Percentiles rank a stretch among this genome's conserved stretches.
phyloP scores from a whole-genome alignment of 2,888 invertebrate genomes.

The Xestia c-nigrum region DNA sequence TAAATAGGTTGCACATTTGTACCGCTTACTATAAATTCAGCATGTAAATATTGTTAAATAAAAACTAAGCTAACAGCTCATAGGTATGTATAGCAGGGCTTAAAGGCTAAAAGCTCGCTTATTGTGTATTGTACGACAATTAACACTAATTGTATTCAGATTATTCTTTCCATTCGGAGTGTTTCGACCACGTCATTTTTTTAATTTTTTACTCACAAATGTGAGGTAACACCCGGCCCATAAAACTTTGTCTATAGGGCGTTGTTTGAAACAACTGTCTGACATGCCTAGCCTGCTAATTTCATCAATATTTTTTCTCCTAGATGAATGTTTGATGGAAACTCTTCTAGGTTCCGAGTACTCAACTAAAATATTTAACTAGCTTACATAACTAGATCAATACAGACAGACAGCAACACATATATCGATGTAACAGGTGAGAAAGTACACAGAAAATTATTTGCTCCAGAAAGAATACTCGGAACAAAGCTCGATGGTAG shows the following conservation, averaged over 20 bases:
- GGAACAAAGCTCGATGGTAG: not conserved
- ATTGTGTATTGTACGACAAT: too few relatives aligned
- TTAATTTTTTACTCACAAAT: not conserved
- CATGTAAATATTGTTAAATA: too few relatives aligned
- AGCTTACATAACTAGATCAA: slow-evolving; percentile 55
- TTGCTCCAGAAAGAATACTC: slow-evolving; percentile 25
- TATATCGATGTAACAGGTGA: slow-evolving; percentile 62
- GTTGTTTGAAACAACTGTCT: not conserved
- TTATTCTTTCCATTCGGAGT: not conserved
- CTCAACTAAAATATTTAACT: slow-evolving; percentile 23
- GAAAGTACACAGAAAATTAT: not conserved
- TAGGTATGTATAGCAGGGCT: too few relatives aligned
- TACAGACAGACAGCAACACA: slow-evolving; percentile 59
- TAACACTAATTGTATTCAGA: not conserved
- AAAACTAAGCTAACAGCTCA: too few relatives aligned
- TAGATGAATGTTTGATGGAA: not conserved
- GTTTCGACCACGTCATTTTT: not conserved
- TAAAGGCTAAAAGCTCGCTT: too few relatives aligned
- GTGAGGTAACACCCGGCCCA: too few relatives aligned
- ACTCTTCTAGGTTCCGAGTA: not conserved
- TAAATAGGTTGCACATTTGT: too few relatives aligned
- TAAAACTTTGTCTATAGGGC: not conserved
- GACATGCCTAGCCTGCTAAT: not conserved
- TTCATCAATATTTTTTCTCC: not conserved
- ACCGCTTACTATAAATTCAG: too few relatives aligned